Conservation (phyloP, 2,888 invertebrate species). For the Diplazon laetatorius region DNA sequence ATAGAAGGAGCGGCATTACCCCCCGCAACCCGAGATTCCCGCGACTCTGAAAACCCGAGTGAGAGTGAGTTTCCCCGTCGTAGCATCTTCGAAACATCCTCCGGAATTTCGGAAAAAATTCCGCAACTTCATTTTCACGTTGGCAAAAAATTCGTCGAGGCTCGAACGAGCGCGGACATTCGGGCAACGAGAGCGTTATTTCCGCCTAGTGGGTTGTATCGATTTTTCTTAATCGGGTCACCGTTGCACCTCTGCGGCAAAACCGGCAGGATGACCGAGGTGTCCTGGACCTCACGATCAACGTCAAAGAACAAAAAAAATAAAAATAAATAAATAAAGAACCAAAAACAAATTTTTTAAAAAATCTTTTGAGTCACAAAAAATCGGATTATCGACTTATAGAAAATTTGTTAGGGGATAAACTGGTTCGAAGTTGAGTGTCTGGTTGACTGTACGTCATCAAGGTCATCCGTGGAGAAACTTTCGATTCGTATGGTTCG, state of each 20-base stretch:
- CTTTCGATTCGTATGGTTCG: too few species aligned
- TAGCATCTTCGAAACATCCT: background rate
- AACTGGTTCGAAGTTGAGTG: too few species aligned
- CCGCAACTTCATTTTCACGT: too few species aligned
- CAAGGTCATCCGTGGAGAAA: too few species aligned
- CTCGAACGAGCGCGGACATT: constrained; percentile 2
- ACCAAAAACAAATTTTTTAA: too few species aligned
- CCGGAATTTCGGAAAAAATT: too few species aligned
- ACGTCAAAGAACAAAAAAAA: background rate
- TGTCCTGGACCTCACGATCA: constrained; percentile 1
- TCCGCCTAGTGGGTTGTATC: constrained; percentile 47
- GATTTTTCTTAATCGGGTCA: constrained; percentile 60
- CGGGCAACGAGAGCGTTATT: constrained; percentile 33
- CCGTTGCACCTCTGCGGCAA: constrained; percentile 20
- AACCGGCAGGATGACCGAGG: constrained; percentile 21
- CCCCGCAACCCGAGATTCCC: background rate
- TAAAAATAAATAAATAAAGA: too few species aligned
- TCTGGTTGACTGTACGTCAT: too few species aligned
- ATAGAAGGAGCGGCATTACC: constrained; percentile 21
- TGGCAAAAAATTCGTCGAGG: background rate
- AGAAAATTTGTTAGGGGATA: too few species aligned
- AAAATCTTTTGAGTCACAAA: too few species aligned
- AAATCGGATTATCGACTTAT: too few species aligned
- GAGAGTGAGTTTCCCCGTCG: background rate
- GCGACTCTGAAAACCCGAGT: background rate